Percentiles rank a stretch among this genome's conserved stretches.
Evolutionary conservation across 2,888 invertebrate species (phyloP).

Genomic region (Pegoplata infirma): DNA sequence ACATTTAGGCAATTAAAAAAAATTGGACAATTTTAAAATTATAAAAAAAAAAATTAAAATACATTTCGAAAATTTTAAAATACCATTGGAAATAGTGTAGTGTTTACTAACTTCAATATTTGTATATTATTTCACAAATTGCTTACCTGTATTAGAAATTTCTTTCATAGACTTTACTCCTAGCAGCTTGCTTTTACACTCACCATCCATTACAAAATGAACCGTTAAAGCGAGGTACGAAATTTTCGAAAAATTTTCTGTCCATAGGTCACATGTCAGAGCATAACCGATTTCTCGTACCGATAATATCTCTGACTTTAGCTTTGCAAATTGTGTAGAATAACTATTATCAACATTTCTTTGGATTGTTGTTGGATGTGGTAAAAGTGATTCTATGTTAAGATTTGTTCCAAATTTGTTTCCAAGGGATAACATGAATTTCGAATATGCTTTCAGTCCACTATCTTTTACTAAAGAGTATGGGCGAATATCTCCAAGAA

Average conservation of each 20-base stretch:
- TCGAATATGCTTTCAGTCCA: slow-evolving; percentile 26
- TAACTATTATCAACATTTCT: slow-evolving; percentile 33
- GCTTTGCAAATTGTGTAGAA: slow-evolving; percentile 22
- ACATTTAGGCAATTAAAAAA: no score
- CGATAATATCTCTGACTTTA: slow-evolving; percentile 25
- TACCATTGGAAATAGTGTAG: no score
- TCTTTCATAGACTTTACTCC: slow-evolving; percentile 45
- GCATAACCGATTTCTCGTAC: slow-evolving; percentile 42
- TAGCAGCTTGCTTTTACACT: slow-evolving; percentile 31
- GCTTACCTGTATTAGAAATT: slow-evolving; percentile 30
- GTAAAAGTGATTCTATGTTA: slow-evolving; percentile 29
- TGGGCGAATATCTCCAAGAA: slow-evolving; percentile 22
- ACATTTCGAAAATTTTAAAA: no score
- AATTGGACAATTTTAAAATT: no score
- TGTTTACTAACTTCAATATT: not conserved
- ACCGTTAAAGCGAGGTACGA: slow-evolving; percentile 40
- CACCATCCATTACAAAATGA: slow-evolving; percentile 43
- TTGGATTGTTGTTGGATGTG: slow-evolving; percentile 38
- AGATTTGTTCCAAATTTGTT: slow-evolving; percentile 27
- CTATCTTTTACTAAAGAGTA: slow-evolving; percentile 35
- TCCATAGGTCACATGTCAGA: slow-evolving; percentile 42
- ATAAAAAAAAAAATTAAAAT: no score
- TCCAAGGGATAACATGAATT: slow-evolving; percentile 28
- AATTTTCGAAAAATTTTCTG: slow-evolving; percentile 37
- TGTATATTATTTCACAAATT: slow-evolving; percentile 3